Evolutionary conservation across 2,113 vertebrate genomes (phyloP).

Genomic region (Sphaerodactylus townsendi): DNA sequence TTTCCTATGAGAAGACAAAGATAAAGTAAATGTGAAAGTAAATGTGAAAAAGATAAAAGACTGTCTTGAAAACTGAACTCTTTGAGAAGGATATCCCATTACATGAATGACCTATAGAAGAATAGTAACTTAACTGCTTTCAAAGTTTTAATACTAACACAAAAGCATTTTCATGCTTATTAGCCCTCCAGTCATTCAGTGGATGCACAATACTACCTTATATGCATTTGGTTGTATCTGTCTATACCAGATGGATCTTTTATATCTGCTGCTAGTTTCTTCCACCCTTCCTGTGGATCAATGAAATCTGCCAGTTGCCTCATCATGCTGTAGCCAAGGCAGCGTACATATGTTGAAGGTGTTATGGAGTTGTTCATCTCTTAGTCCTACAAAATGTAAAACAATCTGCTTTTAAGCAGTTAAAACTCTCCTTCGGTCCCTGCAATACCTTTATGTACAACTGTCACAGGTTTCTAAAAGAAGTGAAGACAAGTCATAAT

Average conservation of each 20-base stretch:
- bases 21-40: too few species aligned
- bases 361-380: slow-evolving; percentile 80
- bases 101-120: too few species aligned
- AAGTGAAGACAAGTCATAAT: background rate
- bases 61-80: too few species aligned
- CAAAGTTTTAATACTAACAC: too few species aligned
- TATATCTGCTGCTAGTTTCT: slow-evolving; percentile 81
- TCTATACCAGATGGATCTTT: slow-evolving; percentile 78
- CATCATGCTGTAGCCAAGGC: slow-evolving; percentile 75
- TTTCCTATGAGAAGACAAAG: too few species aligned
- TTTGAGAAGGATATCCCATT: too few species aligned
- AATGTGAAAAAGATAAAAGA: too few species aligned
- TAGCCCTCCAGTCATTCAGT: background rate
- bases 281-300: slow-evolving; percentile 91
- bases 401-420: background rate
- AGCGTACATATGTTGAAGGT: slow-evolving; percentile 82
- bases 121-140: too few species aligned
- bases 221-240: slow-evolving; percentile 87
- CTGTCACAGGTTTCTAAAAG: background rate
- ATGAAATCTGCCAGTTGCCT: slow-evolving; percentile 83
- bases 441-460: background rate
- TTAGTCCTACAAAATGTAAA: slow-evolving; percentile 41
- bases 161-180: too few species aligned
- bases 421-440: background rate
- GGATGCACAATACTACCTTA: slow-evolving; percentile 61